phyloP scores from a whole-genome alignment of 2,797 vertebrate genomes.

The Hoplostethus atlanticus region DNA sequence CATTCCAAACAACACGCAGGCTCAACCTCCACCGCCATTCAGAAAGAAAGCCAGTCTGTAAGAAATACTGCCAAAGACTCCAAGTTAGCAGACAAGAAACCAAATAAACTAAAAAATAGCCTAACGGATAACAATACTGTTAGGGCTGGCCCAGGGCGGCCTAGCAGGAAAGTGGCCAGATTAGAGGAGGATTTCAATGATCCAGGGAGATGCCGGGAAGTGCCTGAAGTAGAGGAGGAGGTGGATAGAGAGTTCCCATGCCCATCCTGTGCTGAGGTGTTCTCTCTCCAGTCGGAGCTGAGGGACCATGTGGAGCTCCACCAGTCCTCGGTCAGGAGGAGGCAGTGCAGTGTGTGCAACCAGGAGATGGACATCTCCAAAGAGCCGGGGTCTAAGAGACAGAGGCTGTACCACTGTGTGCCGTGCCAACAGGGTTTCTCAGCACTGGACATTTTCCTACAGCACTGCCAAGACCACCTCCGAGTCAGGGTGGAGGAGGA shows the following conservation, averaged over 20 bases:
- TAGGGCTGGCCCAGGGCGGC: conserved; percentile 41
- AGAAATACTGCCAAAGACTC: conserved; percentile 38
- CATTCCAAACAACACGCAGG: conserved; percentile 70
- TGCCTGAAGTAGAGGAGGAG: conserved; percentile 39
- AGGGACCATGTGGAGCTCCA: conserved; percentile 78
- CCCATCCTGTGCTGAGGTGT: conserved; percentile 81
- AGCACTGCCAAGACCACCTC: conserved; percentile 85
- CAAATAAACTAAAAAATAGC: conserved; percentile 27
- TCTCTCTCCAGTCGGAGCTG: conserved; percentile 72
- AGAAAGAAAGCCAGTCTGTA: conserved; percentile 12
- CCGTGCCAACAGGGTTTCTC: conserved; percentile 82
- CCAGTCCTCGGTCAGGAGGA: conserved; percentile 58
- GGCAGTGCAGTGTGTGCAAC: conserved; percentile 80
- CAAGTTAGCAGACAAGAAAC: conserved; percentile 24
- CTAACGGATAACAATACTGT: conserved; percentile 9
- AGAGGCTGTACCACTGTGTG: conserved; percentile 82
- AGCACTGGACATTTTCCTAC: conserved; percentile 76
- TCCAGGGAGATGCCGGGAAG: conserved; percentile 17
- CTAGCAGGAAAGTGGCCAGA: conserved; percentile 25
- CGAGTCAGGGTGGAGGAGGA: conserved; percentile 74
- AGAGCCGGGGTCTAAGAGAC: conserved; percentile 52
- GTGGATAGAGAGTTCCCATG: conserved; percentile 79
- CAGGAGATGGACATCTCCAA: conserved; percentile 71
- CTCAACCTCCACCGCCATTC: conserved; percentile 20
- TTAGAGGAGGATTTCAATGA: not conserved